phyloP scores from a whole-genome alignment of 2,797 vertebrate genomes.

The Echeneis naucrates region DNA sequence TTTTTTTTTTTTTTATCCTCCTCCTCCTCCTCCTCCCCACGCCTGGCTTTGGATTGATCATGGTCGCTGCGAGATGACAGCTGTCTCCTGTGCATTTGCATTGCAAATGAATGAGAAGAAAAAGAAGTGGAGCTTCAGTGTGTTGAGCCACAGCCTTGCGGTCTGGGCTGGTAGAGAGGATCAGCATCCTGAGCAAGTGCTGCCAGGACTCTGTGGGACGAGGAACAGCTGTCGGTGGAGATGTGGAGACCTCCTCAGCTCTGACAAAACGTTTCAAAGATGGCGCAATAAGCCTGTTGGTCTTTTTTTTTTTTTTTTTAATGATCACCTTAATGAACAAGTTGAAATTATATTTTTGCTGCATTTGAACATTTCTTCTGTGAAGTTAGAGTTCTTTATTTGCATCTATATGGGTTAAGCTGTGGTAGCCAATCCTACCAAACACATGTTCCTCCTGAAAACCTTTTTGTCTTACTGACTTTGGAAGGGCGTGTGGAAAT shows the following conservation, averaged over 20 bases:
- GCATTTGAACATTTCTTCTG: neutral
- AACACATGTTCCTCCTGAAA: too few species aligned
- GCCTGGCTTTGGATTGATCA: slow-evolving; percentile 70
- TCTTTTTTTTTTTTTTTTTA: neutral
- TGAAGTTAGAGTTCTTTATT: neutral
- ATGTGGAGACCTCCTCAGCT: neutral
- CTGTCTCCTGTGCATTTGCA: slow-evolving; percentile 84
- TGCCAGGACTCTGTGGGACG: slow-evolving; percentile 21
- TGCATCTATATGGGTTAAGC: too few species aligned
- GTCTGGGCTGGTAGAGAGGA: slow-evolving; percentile 12
- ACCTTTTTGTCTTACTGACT: neutral
- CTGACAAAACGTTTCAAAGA: neutral
- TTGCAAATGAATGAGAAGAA: slow-evolving; percentile 81
- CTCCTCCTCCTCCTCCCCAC: neutral
- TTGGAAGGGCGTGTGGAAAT: neutral
- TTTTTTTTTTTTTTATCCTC: slow-evolving; percentile 14
- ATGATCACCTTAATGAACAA: neutral
- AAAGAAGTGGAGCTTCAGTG: slow-evolving; percentile 45
- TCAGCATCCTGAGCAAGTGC: slow-evolving; percentile 21
- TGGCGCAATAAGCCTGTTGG: neutral
- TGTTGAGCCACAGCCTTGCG: slow-evolving; percentile 34
- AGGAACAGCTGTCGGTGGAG: slow-evolving; percentile 23
- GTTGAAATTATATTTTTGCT: neutral
- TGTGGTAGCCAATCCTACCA: too few species aligned
- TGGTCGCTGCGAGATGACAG: slow-evolving; percentile 78